Evolutionary conservation across 2,888 invertebrate species (phyloP), one percentile per base, ranked within the genome.

Genomic region (Coleophora flavipennella): DNA sequence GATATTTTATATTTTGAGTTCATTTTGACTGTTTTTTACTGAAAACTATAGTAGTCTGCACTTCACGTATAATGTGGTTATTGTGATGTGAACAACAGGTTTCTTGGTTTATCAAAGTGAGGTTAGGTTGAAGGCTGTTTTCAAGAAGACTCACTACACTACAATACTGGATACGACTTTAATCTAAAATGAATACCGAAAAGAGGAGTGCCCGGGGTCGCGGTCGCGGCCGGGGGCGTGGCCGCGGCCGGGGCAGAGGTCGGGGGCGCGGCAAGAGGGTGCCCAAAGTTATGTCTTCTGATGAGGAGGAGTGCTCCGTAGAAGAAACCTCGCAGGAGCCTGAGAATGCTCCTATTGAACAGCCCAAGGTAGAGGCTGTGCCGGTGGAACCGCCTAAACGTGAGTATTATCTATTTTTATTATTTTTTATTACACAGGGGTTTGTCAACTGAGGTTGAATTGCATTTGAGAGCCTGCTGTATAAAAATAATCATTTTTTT

Each of bases 221-320:
- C 55, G 91, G 92, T 35, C 87, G 93, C 27, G 93, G 93, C n/a
- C 86, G 93, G 28, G 92, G 92, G 14, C 88, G 93, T 27, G 92
- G 93, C 38, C 86, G 93, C 45, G 91, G 92, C 29, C 78, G 91
- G 36, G 91, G 91, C n/a, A 68, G 89, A 41, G 89, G 90, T 9
- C 86, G 91, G 42, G 91, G 91, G 27, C 80, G 92, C 47, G 89
- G 91, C 7, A 92, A 91, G 67, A 94, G 92, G 67, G 90, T 91
- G 37, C 86, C 89, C 1, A 92, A 92, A 78, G 89, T 91, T 14
- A 84, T 87, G 81, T 90, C 81, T 51, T 90, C 86, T 67, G 90
- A 86, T 48, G 87, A 85, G 50, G 85, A 87, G 40, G 87, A 87
- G 56, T 78, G 79, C 41, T 81, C 84, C 4, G 65, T 83, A 4